Evolutionary conservation across 2,888 invertebrate species (phyloP), one percentile per base, ranked within the genome.

Genomic region (Sphaeridia pumilis): DNA sequence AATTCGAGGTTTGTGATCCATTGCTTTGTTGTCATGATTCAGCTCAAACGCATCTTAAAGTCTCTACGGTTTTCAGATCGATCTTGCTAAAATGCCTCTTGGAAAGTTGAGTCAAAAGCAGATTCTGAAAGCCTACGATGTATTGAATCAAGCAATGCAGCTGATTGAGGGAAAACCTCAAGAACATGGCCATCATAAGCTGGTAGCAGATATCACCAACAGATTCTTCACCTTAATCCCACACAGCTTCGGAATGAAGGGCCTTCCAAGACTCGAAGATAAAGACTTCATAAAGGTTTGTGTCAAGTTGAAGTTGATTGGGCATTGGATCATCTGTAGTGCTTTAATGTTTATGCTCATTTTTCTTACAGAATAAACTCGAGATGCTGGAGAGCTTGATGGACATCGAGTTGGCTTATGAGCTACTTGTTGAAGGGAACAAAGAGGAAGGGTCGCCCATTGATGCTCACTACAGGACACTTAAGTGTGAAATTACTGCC

Each of bases 41-140:
- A n/a, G n/a, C 17, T 4, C 45, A 41, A 22, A 52, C 31, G 2
- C 17, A 24, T 43, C 49, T 49, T 46, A n/a, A n/a, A n/a, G n/a
- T n/a, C n/a, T n/a, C n/a, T n/a, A 31, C 31, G 31, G 7, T 7
- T 65, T 66, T 44, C 62, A 79, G 75, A 75, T 98, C 63, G 97
- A 98, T 70, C 79, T 87, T 65, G 90, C 93, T 58, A 95, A 97
- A 73, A 95, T 98, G 97, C 98, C 98, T 0, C 73, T 98, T 7
- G 98, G 97, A 22, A 97, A 97, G 73, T 71, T 98, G 12, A 93
- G 93, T 2, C 83, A 86, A 69, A 82, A 83, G 51, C 92, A 94
- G 74, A 83, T 98, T 52, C 81, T 86, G 67, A 75, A 79, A 31
- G 97, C 95, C 0, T 95, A 85, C 69, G 72, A 72, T 47, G 84